Conservation (phyloP, 2,797 vertebrate species). For the Poeciliopsis presidionis region DNA sequence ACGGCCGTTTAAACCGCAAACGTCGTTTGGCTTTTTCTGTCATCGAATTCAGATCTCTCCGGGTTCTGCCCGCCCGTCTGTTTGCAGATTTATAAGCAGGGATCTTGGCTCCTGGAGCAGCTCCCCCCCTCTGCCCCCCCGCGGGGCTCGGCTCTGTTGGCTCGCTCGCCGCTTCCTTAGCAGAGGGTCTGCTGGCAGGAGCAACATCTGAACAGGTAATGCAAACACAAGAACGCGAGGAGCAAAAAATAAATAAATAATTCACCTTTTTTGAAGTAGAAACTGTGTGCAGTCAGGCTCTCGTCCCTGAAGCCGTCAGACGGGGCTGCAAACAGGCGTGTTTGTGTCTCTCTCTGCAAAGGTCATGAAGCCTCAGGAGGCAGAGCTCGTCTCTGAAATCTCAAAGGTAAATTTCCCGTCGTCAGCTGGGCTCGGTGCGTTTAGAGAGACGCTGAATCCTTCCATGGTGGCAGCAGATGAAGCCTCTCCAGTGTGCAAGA, state of each 20-base stretch:
- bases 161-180: constrained; percentile 70
- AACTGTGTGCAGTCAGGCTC: neutral
- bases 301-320: neutral
- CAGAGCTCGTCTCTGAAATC: constrained; percentile 79
- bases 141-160: constrained; percentile 77
- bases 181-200: constrained; percentile 78
- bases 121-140: constrained; percentile 33
- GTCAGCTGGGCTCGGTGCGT: neutral
- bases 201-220: constrained; percentile 67
- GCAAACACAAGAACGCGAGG: constrained; percentile 28
- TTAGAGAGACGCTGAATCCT: constrained; percentile 27
- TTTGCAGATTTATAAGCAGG: constrained; percentile 54
- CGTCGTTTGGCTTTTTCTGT: neutral
- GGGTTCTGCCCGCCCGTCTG: constrained; percentile 57
- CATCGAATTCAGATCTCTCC: neutral
- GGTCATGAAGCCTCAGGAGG: constrained; percentile 82
- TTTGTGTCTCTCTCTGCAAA: constrained; percentile 55
- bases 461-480: neutral
- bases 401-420: constrained; percentile 76
- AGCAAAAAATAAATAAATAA: neutral
- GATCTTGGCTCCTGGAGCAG: constrained; percentile 68
- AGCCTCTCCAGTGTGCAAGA: neutral
- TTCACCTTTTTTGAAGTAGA: neutral
- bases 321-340: constrained; percentile 9
- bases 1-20: neutral